Evolutionary conservation across 2,113 vertebrate species (phyloP), one percentile per base, ranked within the genome.

Genomic region (Nycticryphes semicollaris): DNA sequence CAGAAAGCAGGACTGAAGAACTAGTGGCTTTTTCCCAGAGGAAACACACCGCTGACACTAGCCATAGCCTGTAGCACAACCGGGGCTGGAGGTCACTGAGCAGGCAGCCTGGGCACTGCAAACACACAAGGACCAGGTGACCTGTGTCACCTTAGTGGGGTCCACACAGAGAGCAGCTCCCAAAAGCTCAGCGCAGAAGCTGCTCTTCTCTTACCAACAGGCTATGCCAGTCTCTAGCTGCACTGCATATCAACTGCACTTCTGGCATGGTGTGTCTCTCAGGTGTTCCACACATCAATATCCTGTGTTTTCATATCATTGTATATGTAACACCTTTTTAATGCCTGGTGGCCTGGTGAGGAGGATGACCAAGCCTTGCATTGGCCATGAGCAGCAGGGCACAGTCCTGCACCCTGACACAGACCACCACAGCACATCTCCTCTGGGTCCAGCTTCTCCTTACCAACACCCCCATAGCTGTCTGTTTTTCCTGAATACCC

Each of bases 61-160:
- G 39, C 41, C 1, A 1, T 48, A 53, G 43, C 60, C 66, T 24
- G 7, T 56, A 53, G 81, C 12, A 22, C 10, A 31, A 43, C 41
- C 20, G 7, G 22, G 21, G 56, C 63, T 73, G 48, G 33, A 72
- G 80, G 35, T 45, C 54, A 39, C 45, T 6, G 13, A 77, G 50
- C 7, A 25, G 57, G 31, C 24, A 59, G 15, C 54, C 48, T 43
- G 25, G 20, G 60, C 51, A 17, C 22, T 45, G 43, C 31, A 67
- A 43, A 74, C 50, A 12, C 80, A 77, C 84, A 23, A 57, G 15
- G 59, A 51, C 18, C 9, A 39, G 62, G 17, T 4, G 37, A 13
- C 3, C 6, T 9, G 3, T 53, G 24, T 39, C 5, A 1, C 9
- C 28, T 12, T 77, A 62, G 17, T 4, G 2, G 37, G 11, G 74